Evolutionary conservation across 2,888 invertebrate genomes (phyloP), one percentile per base, ranked within the genome.

Genomic region (Chrysolina americana): DNA sequence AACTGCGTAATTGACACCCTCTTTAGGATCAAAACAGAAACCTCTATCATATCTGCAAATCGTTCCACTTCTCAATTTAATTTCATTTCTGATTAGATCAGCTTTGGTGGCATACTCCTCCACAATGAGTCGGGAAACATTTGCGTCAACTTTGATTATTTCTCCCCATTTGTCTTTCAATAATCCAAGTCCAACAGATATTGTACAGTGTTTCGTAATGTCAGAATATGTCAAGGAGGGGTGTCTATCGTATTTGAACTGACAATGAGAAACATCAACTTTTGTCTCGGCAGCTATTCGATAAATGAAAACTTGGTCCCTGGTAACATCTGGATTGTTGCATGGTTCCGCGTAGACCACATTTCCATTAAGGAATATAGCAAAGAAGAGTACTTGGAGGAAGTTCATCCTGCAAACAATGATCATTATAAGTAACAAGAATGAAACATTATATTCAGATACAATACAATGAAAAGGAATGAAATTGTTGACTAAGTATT

Each of bases 11-110:
- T 62, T 70, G 5, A 28, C 23, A n/a, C 41, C n/a, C 15, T 68
- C 69, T 41, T 36, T 59, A 10, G 65, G 69, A 8, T 73, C 73
- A 13, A 65, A 73, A 41, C 73, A 73, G 47, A 73, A 70, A 47
- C 73, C 73, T 48, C 73, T 69, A 17, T 70, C 65, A 41, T 70
- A 73, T 41, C 70, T 56, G 47, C 73, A 73, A 9, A 44, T 17
- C 0, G 69, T 73, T 11, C 70, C 65, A 9, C 65, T 56, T 47
- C 53, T 69, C 10, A 74, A 23, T 15, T 15, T 10, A 2, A 74
- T 56, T 66, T 70, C 62, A 36, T 74, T 70, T n/a, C 63, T 70
- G 2, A 70, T 53, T 13, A 74, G 50, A 50, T 74, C 74, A 10
- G 74, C 74, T 36, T 66, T 66, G 6, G 74, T 41, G 23, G 47